Base-by-base conservation (phyloP, 1,140 invertebrate species). In the Drosophila jambulina region DNA sequence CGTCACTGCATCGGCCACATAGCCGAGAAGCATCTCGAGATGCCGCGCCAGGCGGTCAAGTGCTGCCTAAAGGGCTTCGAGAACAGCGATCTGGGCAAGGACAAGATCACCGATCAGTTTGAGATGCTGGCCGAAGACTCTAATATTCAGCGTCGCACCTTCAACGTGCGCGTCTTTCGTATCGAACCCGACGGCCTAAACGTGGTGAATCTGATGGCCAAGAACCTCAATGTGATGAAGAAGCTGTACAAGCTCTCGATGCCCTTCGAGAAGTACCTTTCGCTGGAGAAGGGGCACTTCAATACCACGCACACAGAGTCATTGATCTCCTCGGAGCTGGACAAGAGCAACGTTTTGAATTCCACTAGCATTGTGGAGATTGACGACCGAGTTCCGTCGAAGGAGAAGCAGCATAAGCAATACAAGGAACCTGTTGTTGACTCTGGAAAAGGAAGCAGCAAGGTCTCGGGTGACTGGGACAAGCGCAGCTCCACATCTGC, bases 21-120 rank as follows among this genome's bases (percentile, higher is more conserved):
- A 15, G 94, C 94, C 27, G 93, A 94, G 10, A 94, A 96, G 62
- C 94, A 96, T 60, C 91, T 97, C 12, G 93, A 92, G 25, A 92
- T 96, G 46, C 94, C 95, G 32, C 94, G 95, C 1, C 97, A 97
- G 93, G 97, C 96, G 0, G 94, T 97, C 75, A 95, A 95, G 83
- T 98, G 97, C 46, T 93, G 92, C 34, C 61, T 93, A 0, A 91
- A 91, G 45, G 92, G 91, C 10, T 93, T 93, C 71, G 93, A 93
- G 64, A 84, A 93, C 40, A 92, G 84, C 58, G 91, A 91, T 25
- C 36, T 91, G 9, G 70, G 84, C n/a, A 70, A 85, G 56, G 90
- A 92, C 25, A 78, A 80, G 25, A 86, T 92, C 2, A 93, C 92
- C 9, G 88, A 87, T 69, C 90, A 92, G 61, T 91, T 93, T 36